Conservation (phyloP, 2,888 invertebrate genomes). For the Cyrtodaria siliqua region DNA sequence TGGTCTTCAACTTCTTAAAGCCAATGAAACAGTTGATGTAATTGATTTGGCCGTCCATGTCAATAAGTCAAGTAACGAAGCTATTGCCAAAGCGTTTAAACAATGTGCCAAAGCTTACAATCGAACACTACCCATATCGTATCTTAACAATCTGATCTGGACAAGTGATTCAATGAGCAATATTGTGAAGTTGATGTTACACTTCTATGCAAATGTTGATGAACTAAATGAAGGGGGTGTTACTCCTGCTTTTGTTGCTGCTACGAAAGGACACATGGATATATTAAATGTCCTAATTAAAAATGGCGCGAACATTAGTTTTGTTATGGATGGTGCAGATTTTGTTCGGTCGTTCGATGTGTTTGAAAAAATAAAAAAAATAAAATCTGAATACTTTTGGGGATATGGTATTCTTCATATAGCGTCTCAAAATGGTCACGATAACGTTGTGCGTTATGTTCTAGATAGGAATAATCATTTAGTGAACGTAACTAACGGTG, state of each 20-base stretch:
- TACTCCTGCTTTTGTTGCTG: conserved; percentile 37
- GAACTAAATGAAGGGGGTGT: conserved; percentile 20
- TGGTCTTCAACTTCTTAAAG: background rate
- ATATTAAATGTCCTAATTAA: conserved; percentile 16
- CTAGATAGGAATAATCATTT: too few relatives aligned
- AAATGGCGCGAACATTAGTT: conserved; percentile 26
- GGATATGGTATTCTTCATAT: conserved; percentile 30
- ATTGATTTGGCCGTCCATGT: conserved; percentile 19
- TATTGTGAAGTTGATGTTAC: conserved; percentile 18
- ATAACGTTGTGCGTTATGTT: too few relatives aligned
- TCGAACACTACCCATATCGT: background rate
- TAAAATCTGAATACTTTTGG: conserved; percentile 17
- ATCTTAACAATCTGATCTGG: conserved; percentile 23
- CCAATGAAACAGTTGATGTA: conserved; percentile 5
- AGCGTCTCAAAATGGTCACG: background rate
- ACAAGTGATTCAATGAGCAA: conserved; percentile 11
- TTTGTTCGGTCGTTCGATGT: background rate
- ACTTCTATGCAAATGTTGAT: conserved; percentile 8
- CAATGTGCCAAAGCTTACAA: background rate
- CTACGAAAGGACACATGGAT: conserved; percentile 23
- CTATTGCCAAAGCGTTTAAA: background rate
- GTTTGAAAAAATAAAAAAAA: background rate
- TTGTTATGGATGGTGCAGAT: conserved; percentile 3
- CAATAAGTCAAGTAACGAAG: background rate
- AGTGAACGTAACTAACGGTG: too few relatives aligned